A percentile compares a stretch with the other conserved stretches of the same genome.
These are phyloP conservation scores for Agonopterix alstromeriana DNA, from an alignment of 2,888 invertebrate genomes.

Conservation along the genomic window DNA sequence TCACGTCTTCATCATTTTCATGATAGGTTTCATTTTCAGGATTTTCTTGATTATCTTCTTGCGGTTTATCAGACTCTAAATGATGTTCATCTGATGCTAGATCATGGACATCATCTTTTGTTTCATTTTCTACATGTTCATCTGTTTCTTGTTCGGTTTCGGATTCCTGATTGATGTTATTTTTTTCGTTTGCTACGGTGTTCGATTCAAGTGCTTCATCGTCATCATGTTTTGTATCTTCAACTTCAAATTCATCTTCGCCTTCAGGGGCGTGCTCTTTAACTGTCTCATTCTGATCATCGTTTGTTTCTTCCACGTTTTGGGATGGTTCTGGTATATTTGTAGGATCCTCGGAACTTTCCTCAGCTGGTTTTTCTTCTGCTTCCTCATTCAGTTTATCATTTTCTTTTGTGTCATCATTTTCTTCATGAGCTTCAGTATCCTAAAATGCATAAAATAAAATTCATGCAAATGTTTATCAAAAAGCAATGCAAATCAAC, in stretches of 20 bases:
- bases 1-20: constrained; percentile 9
- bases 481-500: constrained; percentile 66
- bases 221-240: not conserved
- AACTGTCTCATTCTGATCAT: not conserved
- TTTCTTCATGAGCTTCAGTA: constrained; percentile 28
- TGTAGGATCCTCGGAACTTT: not conserved
- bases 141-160: constrained; percentile 6
- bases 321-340: not conserved
- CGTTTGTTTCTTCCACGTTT: not conserved
- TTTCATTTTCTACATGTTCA: constrained; percentile 7
- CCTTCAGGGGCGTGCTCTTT: not conserved
- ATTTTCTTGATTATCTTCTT: constrained; percentile 15
- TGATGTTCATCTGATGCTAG: constrained; percentile 9
- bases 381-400: constrained; percentile 3
- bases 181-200: constrained; percentile 10
- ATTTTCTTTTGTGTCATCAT: constrained; percentile 7
- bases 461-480: constrained; percentile 62
- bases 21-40: constrained; percentile 17
- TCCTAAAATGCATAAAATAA: constrained; percentile 62
- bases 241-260: constrained; percentile 5
- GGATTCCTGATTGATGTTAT: constrained; percentile 7
- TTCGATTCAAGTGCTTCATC: not conserved
- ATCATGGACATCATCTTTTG: constrained; percentile 9
- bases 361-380: constrained; percentile 1
- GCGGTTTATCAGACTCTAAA: not conserved